phyloP scores from a whole-genome alignment of 2,888 invertebrate genomes.

The Lapara coniferarum region DNA sequence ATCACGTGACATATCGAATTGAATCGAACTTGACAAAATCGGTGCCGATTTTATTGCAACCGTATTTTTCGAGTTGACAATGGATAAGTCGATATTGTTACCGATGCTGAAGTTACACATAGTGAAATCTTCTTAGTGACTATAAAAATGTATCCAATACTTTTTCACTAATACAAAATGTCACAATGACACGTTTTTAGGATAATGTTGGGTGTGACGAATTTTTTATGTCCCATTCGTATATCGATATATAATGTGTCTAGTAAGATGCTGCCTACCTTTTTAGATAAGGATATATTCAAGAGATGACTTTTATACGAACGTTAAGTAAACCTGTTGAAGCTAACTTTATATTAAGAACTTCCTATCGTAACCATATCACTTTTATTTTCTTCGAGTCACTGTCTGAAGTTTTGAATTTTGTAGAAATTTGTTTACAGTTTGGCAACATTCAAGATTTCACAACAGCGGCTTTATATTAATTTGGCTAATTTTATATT shows the following conservation, averaged over 20 bases:
- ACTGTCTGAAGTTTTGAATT: constrained; percentile 47
- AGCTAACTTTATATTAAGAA: constrained; percentile 78
- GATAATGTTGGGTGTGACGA: constrained; percentile 61
- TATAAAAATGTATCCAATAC: constrained; percentile 68
- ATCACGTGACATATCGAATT: constrained; percentile 19
- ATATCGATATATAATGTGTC: constrained; percentile 29
- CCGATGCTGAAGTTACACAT: constrained; percentile 16
- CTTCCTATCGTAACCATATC: constrained; percentile 78
- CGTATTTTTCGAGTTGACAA: background rate
- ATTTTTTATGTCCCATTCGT: constrained; percentile 62
- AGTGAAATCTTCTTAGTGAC: constrained; percentile 63
- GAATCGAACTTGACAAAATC: constrained; percentile 35
- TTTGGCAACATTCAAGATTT: constrained; percentile 62
- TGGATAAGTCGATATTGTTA: background rate
- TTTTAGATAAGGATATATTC: constrained; percentile 82
- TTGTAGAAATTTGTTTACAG: constrained; percentile 42
- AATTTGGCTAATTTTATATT: constrained; percentile 79
- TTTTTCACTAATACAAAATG: constrained; percentile 71
- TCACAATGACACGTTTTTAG: constrained; percentile 62
- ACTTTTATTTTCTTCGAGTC: constrained; percentile 54
- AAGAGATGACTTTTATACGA: constrained; percentile 83
- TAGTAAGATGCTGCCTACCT: constrained; percentile 73
- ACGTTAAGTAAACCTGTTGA: constrained; percentile 82
- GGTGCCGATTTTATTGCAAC: background rate
- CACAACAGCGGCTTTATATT: constrained; percentile 54